Evolutionary conservation across 2,113 vertebrate species (phyloP).

Genomic region (Hippocampus barbouri): DNA sequence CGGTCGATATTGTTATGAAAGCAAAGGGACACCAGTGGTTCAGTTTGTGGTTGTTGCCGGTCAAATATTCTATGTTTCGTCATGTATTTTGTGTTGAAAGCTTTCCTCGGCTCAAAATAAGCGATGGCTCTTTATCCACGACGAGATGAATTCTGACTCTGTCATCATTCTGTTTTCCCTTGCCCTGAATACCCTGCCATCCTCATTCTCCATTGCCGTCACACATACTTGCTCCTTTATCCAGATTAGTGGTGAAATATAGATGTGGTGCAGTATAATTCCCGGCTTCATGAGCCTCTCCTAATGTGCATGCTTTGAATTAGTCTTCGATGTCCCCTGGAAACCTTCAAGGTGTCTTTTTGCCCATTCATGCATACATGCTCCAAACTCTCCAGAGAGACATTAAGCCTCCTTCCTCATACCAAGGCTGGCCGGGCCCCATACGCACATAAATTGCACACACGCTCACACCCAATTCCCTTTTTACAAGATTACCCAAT

Average conservation of each 20-base stretch:
- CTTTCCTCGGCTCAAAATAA: not conserved
- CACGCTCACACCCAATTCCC: slow-evolving; percentile 16
- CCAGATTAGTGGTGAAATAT: slow-evolving; percentile 46
- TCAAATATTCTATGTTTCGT: not conserved
- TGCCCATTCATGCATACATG: slow-evolving; percentile 3
- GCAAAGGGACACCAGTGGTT: not conserved
- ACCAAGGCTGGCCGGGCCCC: not conserved
- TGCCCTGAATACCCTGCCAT: slow-evolving; percentile 11
- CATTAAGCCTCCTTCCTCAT: not conserved
- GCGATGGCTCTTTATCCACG: not conserved
- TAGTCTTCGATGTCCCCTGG: slow-evolving; percentile 17
- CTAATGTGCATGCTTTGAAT: slow-evolving; percentile 32
- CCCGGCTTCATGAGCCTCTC: slow-evolving; percentile 39
- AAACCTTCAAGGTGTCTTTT: slow-evolving; percentile 25
- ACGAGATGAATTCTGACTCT: not conserved
- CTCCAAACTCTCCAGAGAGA: slow-evolving; percentile 10
- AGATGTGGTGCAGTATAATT: slow-evolving; percentile 27
- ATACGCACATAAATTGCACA: not conserved
- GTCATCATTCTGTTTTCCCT: not conserved
- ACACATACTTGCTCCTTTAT: slow-evolving; percentile 4
- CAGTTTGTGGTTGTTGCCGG: not conserved
- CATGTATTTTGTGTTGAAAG: not conserved
- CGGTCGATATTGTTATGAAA: too few relatives aligned
- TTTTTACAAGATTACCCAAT: slow-evolving; percentile 33
- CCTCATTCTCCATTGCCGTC: slow-evolving; percentile 10